Evolutionary conservation across 2,888 invertebrate species (phyloP).

Genomic region (Antheraea yamamai): DNA sequence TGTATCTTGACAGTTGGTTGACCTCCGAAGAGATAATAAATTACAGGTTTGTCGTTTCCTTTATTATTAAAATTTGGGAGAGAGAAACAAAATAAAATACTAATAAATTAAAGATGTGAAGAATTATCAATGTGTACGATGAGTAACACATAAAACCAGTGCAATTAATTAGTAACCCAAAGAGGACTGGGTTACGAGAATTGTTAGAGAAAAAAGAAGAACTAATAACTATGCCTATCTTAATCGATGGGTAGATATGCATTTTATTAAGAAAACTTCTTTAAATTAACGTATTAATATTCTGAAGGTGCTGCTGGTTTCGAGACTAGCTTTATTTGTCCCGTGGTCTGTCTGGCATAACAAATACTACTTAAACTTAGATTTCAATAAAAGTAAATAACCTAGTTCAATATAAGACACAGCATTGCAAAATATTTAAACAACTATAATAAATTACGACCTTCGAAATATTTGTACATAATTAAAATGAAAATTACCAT

Average conservation of each 20-base stretch:
- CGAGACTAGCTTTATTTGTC: conserved; percentile 20
- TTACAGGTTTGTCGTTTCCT: no score
- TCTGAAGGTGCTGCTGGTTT: conserved; percentile 14
- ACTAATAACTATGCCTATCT: no score
- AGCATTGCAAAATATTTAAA: not conserved
- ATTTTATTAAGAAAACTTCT: conserved; percentile 18
- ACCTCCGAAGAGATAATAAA: no score
- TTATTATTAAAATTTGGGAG: no score
- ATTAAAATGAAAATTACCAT: conserved; percentile 34
- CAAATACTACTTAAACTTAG: conserved; percentile 10
- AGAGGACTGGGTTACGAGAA: no score
- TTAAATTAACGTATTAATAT: conserved; percentile 20
- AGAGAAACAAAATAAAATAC: no score
- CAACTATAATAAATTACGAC: conserved; percentile 22
- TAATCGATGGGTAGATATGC: not conserved
- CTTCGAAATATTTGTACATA: conserved; percentile 28
- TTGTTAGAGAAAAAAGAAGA: no score
- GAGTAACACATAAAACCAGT: no score
- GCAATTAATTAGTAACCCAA: no score
- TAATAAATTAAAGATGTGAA: no score
- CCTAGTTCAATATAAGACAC: not conserved
- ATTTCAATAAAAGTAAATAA: not conserved
- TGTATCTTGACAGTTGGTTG: no score
- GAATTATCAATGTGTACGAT: no score
- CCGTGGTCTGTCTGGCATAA: conserved; percentile 15